These are phyloP conservation scores for Chelonus insularis DNA, from an alignment of 1,140 invertebrate genomes.

Conservation along the genomic window DNA sequence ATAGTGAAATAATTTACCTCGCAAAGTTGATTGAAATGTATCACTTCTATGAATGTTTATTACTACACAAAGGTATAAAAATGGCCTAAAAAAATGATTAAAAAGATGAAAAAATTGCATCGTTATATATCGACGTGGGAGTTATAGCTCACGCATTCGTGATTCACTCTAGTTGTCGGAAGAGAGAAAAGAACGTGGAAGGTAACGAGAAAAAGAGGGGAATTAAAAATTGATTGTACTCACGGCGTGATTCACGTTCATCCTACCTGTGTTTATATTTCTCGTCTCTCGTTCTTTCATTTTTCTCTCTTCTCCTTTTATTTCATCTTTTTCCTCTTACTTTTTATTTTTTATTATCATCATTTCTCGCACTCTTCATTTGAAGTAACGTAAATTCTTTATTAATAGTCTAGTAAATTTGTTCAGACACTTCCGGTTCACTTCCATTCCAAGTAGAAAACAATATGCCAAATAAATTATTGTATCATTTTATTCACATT, in stretches of 20 bases:
- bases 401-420: background rate
- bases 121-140: constrained; percentile 19
- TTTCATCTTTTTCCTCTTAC: background rate
- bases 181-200: background rate
- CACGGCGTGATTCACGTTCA: constrained; percentile 17
- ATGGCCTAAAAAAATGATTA: constrained; percentile 5
- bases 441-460: background rate
- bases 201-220: constrained; percentile 10
- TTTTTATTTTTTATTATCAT: background rate
- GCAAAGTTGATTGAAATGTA: no score
- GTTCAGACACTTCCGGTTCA: background rate
- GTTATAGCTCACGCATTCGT: constrained; percentile 19
- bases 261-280: constrained; percentile 2
- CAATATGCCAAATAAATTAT: background rate
- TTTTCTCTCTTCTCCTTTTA: background rate
- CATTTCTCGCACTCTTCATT: no score
- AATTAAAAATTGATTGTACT: constrained; percentile 22
- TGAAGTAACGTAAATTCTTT: no score
- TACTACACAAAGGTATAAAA: background rate
- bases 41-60: background rate
- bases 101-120: constrained; percentile 5
- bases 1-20: no score
- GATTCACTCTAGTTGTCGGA: constrained; percentile 2
- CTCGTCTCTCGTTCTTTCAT: background rate
- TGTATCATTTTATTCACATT: no score